Base-by-base conservation (phyloP, 2,888 invertebrate genomes). In the Tridacna crocea region DNA sequence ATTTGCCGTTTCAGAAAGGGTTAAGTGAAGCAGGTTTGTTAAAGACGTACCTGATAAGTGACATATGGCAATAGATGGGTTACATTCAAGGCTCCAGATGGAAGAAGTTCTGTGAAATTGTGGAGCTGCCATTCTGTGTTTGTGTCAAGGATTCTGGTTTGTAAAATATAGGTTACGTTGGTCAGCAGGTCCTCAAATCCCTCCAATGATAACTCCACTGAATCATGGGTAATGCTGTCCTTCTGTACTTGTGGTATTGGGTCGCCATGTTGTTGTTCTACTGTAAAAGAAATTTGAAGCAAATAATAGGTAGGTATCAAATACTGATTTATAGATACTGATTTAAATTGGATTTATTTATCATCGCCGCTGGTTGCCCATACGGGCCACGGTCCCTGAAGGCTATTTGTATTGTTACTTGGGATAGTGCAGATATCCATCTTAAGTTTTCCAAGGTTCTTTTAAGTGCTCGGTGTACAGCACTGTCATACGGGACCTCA, bases 21-120 rank as follows among this genome's bases (percentile, higher is more conserved):
- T 15, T 55, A 19, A 55, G 6, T 55, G 19, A 6, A 55, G 55
- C 3, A 19, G 55, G 3, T 55, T 36, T 55, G 55, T 10, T 6
- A 66, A 66, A 51, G 13, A 93, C 95, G 95, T 95, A 98, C 98
- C 95, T 97, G 96, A 93, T 98, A 98, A 93, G 97, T 97, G 0
- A 98, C 97, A 93, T 97, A 98, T 0, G 98, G 98, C 88, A 97
- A 96, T 72, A 98, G 95, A 88, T 97, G 96, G 87, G 97, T 96
- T 13, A 98, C 96, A 46, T 88, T 88, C n/a, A 93, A 84, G 46
- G 83, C 79, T 6, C 88, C 87, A 51, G 81, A 78, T 6, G 82
- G 61, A 46, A 85, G 72, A 48, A 83, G 74, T 17, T 84, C 80
- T 36, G 90, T 85, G 96, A 96, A 97, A 93, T 97, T 84, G 75